These are phyloP conservation scores for Aspidapion aeneum DNA, from an alignment of 2,888 invertebrate species.

Conservation along the genomic window DNA sequence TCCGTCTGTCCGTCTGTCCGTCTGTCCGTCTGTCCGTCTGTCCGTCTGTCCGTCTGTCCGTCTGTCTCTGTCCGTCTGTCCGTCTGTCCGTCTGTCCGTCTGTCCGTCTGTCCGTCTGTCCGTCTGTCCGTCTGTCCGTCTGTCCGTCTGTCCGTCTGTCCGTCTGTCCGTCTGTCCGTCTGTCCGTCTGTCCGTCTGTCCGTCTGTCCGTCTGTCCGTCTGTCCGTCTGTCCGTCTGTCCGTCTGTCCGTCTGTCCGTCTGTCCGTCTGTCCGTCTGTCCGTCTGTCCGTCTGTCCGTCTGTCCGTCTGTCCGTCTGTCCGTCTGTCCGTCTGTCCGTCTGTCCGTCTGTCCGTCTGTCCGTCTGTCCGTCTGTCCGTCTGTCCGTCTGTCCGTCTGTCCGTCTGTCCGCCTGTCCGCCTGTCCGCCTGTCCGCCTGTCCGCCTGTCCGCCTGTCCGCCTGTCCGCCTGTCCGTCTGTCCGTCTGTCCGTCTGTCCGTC, in stretches of 20 bases:
- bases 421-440: constrained; percentile 8
- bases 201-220: constrained; percentile 14
- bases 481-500: not conserved
- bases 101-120: constrained; percentile 15
- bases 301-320: constrained; percentile 15
- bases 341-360: constrained; percentile 16
- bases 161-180: constrained; percentile 13
- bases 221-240: constrained; percentile 13
- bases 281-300: constrained; percentile 13
- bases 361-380: constrained; percentile 15
- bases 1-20: constrained; percentile 11
- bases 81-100: constrained; percentile 15
- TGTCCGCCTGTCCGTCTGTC: constrained; percentile 8
- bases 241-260: constrained; percentile 13
- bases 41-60: constrained; percentile 12
- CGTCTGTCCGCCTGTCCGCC: constrained; percentile 9
- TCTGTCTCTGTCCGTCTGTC: too few species aligned
- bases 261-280: constrained; percentile 15
- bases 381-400: constrained; percentile 16
- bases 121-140: constrained; percentile 15
- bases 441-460: constrained; percentile 7
- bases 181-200: constrained; percentile 15
- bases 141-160: constrained; percentile 15
- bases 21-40: constrained; percentile 14
- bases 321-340: constrained; percentile 13